Evolutionary conservation across 2,113 vertebrate genomes (phyloP).

Genomic region (Pteropus alecto): DNA sequence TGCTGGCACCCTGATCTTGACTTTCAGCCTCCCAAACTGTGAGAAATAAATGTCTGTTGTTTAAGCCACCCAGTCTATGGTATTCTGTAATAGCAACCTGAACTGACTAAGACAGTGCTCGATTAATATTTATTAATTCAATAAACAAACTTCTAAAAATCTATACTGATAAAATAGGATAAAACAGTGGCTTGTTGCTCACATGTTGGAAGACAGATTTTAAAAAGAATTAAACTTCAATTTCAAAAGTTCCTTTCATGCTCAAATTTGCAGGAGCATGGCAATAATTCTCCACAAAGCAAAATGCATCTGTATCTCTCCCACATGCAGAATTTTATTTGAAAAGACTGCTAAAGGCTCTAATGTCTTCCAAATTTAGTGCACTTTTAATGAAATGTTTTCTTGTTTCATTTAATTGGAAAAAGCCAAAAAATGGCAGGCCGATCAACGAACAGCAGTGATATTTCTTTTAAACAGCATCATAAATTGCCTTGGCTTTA

Average conservation of each 20-base stretch:
- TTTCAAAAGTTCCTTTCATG: slow-evolving; percentile 25
- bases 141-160: slow-evolving; percentile 23
- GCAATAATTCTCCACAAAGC: not conserved
- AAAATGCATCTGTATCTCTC: not conserved
- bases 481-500: not conserved
- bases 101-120: not conserved
- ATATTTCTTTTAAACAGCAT: not conserved
- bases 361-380: not conserved
- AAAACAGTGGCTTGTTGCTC: not conserved
- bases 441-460: not conserved
- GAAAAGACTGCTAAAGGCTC: not conserved
- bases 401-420: not conserved
- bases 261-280: not conserved
- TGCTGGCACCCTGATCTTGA: not conserved
- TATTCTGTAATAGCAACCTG: not conserved
- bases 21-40: not conserved
- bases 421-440: not conserved
- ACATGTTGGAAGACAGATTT: not conserved
- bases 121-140: not conserved
- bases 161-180: not conserved
- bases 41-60: not conserved
- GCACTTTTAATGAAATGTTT: slow-evolving; percentile 28
- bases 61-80: not conserved
- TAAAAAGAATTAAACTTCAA: not conserved
- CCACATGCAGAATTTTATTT: not conserved